These are phyloP conservation scores for Gavia stellata DNA, from an alignment of 2,113 vertebrate species.

Conservation along the genomic window DNA sequence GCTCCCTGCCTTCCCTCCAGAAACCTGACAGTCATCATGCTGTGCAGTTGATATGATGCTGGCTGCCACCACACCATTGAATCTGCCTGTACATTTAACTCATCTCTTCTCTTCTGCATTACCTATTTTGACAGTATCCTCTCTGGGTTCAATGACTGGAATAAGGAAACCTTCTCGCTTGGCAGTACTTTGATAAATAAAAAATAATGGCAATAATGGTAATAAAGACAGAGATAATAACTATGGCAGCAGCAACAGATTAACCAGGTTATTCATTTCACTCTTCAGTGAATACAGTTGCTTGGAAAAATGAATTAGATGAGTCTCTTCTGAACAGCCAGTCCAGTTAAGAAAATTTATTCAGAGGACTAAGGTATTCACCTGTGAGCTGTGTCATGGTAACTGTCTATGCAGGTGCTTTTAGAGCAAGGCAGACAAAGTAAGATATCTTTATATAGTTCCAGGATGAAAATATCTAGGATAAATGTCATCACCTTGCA, in stretches of 20 bases:
- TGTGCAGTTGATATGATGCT: neutral
- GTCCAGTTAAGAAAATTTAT: neutral
- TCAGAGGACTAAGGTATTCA: neutral
- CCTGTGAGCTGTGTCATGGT: neutral
- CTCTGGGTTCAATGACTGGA: neutral
- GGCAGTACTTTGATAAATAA: neutral
- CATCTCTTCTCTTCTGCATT: neutral
- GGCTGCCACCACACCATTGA: neutral
- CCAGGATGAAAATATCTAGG: neutral
- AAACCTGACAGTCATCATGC: neutral
- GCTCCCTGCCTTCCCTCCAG: neutral
- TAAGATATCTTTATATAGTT: neutral
- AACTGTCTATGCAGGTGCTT: neutral
- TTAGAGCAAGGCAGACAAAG: neutral
- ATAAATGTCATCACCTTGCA: neutral
- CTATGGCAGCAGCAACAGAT: neutral
- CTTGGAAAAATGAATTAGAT: neutral
- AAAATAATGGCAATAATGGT: neutral
- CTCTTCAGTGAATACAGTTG: neutral
- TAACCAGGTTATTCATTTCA: neutral
- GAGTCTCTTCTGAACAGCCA: neutral
- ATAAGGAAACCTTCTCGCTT: neutral
- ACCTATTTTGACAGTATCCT: neutral
- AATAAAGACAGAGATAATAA: neutral
- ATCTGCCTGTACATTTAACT: neutral